These are phyloP conservation scores for Procambarus virginalis DNA, from an alignment of 1,140 invertebrate species.

Conservation along the genomic window DNA sequence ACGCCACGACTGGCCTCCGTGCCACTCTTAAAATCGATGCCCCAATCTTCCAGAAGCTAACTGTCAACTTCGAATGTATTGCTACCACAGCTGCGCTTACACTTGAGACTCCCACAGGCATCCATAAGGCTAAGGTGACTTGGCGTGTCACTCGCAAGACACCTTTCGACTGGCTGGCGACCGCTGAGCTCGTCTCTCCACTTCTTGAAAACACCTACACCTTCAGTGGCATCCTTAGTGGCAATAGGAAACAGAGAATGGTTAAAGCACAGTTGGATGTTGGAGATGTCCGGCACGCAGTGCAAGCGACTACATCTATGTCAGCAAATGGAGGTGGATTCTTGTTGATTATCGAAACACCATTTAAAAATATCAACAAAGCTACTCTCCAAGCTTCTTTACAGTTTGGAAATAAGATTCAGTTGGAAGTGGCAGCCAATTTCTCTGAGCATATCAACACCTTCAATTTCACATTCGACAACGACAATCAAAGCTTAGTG, in stretches of 20 bases:
- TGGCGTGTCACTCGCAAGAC: slow-evolving; percentile 27
- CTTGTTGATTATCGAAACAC: slow-evolving; percentile 34
- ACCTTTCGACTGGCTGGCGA: slow-evolving; percentile 17
- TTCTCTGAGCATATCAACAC: slow-evolving; percentile 28
- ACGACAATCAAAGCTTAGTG: slow-evolving; percentile 23
- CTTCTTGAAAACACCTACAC: slow-evolving; percentile 32
- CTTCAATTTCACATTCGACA: slow-evolving; percentile 45
- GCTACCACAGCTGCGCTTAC: not conserved
- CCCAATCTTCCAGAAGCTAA: slow-evolving; percentile 10
- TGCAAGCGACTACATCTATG: slow-evolving; percentile 43
- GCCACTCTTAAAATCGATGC: slow-evolving; percentile 33
- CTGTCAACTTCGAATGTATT: not conserved
- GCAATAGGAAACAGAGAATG: slow-evolving; percentile 10
- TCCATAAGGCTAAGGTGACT: slow-evolving; percentile 6
- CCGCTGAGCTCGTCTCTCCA: slow-evolving; percentile 21
- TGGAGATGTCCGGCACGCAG: slow-evolving; percentile 20
- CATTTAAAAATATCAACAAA: slow-evolving; percentile 46
- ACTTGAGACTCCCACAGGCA: slow-evolving; percentile 21
- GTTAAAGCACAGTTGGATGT: slow-evolving; percentile 31
- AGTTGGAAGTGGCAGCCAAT: slow-evolving; percentile 15
- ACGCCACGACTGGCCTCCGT: slow-evolving; percentile 1
- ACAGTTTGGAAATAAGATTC: slow-evolving; percentile 8
- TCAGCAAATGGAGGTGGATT: slow-evolving; percentile 3
- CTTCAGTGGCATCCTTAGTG: slow-evolving; percentile 20
- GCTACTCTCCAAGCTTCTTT: slow-evolving; percentile 35